Conservation (phyloP, 1,140 invertebrate species). For the Trachymyrmex cornetzi region DNA sequence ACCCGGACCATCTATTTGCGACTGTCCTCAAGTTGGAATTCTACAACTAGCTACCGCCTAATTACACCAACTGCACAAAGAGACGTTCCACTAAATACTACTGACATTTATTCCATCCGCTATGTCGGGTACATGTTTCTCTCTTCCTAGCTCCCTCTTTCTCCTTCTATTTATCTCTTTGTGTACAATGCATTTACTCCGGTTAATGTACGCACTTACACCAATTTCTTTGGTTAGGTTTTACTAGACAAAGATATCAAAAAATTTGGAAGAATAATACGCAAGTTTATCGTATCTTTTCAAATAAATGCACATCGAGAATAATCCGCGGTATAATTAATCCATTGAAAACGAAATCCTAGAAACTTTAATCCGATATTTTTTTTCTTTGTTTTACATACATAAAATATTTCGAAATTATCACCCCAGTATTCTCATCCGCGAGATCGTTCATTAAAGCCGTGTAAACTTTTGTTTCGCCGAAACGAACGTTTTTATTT, state of each 20-base stretch:
- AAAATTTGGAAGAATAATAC: neutral
- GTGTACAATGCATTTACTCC: neutral
- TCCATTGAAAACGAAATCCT: neutral
- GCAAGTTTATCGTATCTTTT: constrained; percentile 1
- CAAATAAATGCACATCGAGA: neutral
- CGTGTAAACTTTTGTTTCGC: neutral
- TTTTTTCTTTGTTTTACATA: constrained; percentile 10
- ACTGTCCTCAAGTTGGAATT: constrained; percentile 58
- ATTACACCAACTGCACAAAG: constrained; percentile 39
- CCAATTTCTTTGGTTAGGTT: neutral
- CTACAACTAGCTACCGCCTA: constrained; percentile 46
- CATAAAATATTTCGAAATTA: constrained; percentile 13
- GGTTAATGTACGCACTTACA: neutral
- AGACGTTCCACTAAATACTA: constrained; percentile 45
- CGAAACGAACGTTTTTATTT: neutral
- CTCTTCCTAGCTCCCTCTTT: neutral
- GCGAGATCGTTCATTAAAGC: neutral
- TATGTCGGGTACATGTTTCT: neutral
- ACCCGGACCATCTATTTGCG: constrained; percentile 29
- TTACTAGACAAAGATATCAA: neutral
- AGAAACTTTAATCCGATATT: neutral
- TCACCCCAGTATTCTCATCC: neutral
- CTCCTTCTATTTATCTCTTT: neutral
- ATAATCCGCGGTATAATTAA: neutral
- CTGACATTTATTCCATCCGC: constrained; percentile 34